phyloP scores from a whole-genome alignment of 1,140 invertebrate genomes.

The Dendroctonus valens region DNA sequence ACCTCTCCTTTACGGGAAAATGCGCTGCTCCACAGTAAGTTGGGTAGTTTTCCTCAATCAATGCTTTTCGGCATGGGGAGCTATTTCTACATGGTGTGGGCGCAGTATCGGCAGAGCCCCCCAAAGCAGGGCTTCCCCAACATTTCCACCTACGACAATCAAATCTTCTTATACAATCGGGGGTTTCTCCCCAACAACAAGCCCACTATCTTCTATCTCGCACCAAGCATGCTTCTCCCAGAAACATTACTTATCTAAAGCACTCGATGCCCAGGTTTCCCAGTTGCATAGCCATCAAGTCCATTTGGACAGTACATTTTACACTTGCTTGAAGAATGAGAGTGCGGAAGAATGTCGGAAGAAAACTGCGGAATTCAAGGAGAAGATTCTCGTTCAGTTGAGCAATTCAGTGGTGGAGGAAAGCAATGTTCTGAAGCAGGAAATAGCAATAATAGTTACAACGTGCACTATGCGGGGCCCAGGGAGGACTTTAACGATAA shows the following conservation, averaged over 20 bases:
- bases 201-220: constrained; percentile 34
- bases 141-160: constrained; percentile 46
- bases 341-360: constrained; percentile 50
- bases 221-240: constrained; percentile 45
- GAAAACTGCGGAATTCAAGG: constrained; percentile 57
- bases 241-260: constrained; percentile 47
- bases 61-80: constrained; percentile 68
- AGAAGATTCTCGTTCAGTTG: constrained; percentile 58
- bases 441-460: constrained; percentile 61
- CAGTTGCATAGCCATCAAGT: constrained; percentile 56
- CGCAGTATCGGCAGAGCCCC: constrained; percentile 65
- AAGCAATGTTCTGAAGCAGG: constrained; percentile 59
- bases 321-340: constrained; percentile 52
- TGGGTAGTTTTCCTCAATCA: constrained; percentile 60
- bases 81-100: constrained; percentile 69
- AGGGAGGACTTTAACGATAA: constrained; percentile 49
- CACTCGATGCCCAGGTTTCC: constrained; percentile 58
- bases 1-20: too few species aligned
- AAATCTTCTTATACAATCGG: constrained; percentile 49
- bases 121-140: constrained; percentile 52
- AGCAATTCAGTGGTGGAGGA: constrained; percentile 61
- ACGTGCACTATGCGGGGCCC: constrained; percentile 56
- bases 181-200: constrained; percentile 42
- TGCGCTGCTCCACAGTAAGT: constrained; percentile 10
- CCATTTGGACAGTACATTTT: constrained; percentile 56